phyloP scores from a whole-genome alignment of 2,888 invertebrate genomes.

The Nymphalis polychloros region DNA sequence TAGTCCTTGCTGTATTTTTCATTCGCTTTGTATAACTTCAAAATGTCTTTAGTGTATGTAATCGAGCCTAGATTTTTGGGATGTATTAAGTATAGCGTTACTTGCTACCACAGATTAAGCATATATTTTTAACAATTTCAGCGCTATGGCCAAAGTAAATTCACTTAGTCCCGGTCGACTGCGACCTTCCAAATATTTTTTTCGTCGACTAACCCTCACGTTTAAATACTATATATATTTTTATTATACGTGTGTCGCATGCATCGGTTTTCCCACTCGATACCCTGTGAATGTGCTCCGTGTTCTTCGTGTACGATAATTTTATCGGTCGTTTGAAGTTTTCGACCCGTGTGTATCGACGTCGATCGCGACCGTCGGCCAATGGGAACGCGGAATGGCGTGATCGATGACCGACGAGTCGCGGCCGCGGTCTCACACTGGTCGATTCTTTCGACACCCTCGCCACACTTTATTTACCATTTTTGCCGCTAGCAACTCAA shows the following conservation, averaged over 20 bases:
- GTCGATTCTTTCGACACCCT: conserved; percentile 46
- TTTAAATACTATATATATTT: conserved; percentile 51
- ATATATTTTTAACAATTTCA: conserved; percentile 39
- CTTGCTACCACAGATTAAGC: conserved; percentile 39
- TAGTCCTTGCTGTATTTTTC: background rate
- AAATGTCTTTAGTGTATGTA: conserved; percentile 26
- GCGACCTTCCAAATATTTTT: conserved; percentile 71
- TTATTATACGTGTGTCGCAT: conserved; percentile 64
- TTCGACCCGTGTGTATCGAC: conserved; percentile 49
- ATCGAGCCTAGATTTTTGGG: conserved; percentile 46
- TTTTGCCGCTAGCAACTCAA: conserved; percentile 69
- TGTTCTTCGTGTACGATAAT: conserved; percentile 58
- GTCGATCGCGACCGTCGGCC: conserved; percentile 40
- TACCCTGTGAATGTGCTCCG: conserved; percentile 70
- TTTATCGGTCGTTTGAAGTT: conserved; percentile 43
- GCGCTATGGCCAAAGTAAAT: conserved; percentile 41
- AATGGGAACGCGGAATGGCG: conserved; percentile 44
- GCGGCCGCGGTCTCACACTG: conserved; percentile 46
- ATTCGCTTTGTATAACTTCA: conserved; percentile 13
- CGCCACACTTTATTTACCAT: conserved; percentile 61
- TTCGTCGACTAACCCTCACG: conserved; percentile 55
- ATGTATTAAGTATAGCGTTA: conserved; percentile 45
- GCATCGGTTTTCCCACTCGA: conserved; percentile 58
- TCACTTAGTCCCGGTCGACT: conserved; percentile 52
- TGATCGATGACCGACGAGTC: conserved; percentile 1